Base-by-base conservation (phyloP, 2,113 vertebrate genomes). In the Pyrgilauda ruficollis region DNA sequence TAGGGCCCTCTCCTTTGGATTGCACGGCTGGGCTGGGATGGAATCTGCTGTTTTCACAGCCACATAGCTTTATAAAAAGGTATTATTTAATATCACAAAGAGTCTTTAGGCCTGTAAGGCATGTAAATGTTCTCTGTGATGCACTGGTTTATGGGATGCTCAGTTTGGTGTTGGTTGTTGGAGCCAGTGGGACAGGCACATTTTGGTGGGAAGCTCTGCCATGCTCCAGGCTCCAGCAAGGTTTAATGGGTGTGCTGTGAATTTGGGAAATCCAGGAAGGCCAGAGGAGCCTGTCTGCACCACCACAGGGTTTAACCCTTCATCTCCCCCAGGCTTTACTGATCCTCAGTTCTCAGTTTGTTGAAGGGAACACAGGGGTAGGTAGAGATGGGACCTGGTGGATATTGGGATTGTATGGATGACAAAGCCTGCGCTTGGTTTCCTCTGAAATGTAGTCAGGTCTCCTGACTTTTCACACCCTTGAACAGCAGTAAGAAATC, bases 131-230 rank as follows among this genome's bases (percentile, higher is more conserved):
- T 28, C 26, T 41, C 30, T n/a, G 26, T 3, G 27, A 20, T 11
- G 2, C 5, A 1, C 23, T 20, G 30, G 6, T 41, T 59, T 24
- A 2, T 19, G 53, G 8, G 41, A 8, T 0, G 1, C 7, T 68
- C 61, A 0, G 1, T 44, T 82, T 18, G 56, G 33, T 26, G 43
- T 7, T 13, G 50, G 26, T 12, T 27, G 59, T 58, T 63, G 2
- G 9, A 47, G n/a, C 41, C 22, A 2, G 8, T 2, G 20, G 64
- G 31, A 49, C 0, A 1, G 47, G 35, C 1, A 2, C 3, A 0
- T 37, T 68, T 41, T 64, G 19, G 43, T 1, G 2, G 66, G 39
- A 41, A 86, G 44, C 26, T 75, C 47, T n/a, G 43, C 20, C 3
- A 3, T 8, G 41, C 31, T 90, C 44, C 47, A 56, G 69, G 11